These are phyloP conservation scores for Ectemnius lituratus DNA, from an alignment of 2,888 invertebrate genomes.

Conservation along the genomic window DNA sequence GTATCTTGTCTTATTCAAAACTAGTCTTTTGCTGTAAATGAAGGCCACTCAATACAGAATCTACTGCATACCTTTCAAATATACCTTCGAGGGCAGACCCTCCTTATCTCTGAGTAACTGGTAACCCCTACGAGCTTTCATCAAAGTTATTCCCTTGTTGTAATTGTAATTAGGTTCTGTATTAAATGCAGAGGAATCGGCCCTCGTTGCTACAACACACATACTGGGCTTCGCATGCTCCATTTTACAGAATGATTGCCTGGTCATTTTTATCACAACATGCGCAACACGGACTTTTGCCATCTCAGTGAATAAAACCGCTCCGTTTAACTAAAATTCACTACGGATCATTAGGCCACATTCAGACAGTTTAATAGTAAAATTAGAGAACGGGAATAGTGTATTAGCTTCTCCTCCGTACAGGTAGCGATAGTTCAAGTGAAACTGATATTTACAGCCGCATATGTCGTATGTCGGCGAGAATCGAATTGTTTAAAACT, in stretches of 20 bases:
- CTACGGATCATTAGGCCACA: constrained; percentile 62
- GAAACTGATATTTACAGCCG: constrained; percentile 1
- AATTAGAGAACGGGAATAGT: constrained; percentile 28
- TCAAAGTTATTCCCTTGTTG: too few species aligned
- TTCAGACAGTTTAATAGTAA: constrained; percentile 50
- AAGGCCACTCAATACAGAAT: constrained; percentile 68
- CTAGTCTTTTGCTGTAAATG: constrained; percentile 49
- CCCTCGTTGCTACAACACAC: constrained; percentile 20
- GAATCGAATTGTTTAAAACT: constrained; percentile 16
- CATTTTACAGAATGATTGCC: constrained; percentile 31
- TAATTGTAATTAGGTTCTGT: too few species aligned
- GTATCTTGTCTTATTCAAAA: constrained; percentile 29
- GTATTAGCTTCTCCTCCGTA: constrained; percentile 7
- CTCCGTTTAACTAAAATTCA: constrained; percentile 31
- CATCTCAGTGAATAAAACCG: constrained; percentile 13
- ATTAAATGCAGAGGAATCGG: constrained; percentile 2
- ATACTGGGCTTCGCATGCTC: constrained; percentile 24
- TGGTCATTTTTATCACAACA: constrained; percentile 29
- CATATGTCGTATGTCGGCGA: constrained; percentile 1
- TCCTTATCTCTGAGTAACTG: not conserved
- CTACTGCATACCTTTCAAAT: constrained; percentile 50
- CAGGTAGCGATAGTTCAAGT: constrained; percentile 22
- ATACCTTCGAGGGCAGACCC: constrained; percentile 19
- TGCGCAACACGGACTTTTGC: constrained; percentile 17
- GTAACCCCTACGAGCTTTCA: too few species aligned